These are phyloP conservation scores for Vesta saturnalis DNA, from an alignment of 2,888 invertebrate genomes.

Conservation along the genomic window DNA sequence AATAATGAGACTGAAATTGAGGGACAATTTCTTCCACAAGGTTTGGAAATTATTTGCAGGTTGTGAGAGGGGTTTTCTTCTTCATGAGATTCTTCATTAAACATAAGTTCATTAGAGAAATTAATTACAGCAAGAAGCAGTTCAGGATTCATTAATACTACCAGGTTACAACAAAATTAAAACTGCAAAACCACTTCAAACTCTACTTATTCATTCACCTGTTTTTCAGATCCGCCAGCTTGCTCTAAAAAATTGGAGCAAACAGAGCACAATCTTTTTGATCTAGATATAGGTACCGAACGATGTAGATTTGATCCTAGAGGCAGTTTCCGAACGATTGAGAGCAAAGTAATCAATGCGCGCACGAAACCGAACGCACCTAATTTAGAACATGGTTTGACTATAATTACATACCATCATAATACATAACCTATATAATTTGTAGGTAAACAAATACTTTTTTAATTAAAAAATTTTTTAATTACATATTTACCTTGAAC, in stretches of 20 bases:
- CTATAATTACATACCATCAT: no score
- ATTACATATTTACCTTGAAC: no score
- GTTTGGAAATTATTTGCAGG: background rate
- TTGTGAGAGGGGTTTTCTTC: background rate
- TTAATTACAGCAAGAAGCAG: background rate
- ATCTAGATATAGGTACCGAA: background rate
- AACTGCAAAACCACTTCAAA: background rate
- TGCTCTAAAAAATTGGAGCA: background rate
- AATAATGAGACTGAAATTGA: background rate
- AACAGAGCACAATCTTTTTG: background rate
- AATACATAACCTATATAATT: no score
- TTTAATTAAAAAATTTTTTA: no score
- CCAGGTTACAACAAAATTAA: background rate
- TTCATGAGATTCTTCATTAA: background rate
- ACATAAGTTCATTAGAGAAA: background rate
- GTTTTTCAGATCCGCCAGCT: background rate
- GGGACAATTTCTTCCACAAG: constrained; percentile 4
- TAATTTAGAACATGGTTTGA: no score
- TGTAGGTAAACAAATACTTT: no score
- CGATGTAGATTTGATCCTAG: constrained; percentile 1
- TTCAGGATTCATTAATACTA: background rate
- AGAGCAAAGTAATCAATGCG: background rate
- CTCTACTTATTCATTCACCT: background rate
- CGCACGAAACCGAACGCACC: constrained; percentile 5
- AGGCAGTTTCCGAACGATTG: background rate